Percentiles rank a stretch among this genome's conserved stretches.
These are phyloP conservation scores for Limonius californicus DNA, from an alignment of 1,140 invertebrate species.

Conservation along the genomic window DNA sequence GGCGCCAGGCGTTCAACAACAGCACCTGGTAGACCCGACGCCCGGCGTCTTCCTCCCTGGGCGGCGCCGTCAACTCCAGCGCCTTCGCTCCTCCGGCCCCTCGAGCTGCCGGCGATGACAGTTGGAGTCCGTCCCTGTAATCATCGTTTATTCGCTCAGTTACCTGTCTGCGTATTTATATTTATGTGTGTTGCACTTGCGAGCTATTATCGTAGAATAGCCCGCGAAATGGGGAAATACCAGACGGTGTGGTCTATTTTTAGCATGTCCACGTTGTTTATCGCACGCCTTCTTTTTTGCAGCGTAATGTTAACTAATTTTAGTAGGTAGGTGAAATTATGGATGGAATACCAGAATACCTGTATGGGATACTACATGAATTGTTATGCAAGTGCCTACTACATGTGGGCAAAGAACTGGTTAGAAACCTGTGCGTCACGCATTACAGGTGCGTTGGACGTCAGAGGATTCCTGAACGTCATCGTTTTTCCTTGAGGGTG, in stretches of 20 bases:
- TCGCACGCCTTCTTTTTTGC: not conserved
- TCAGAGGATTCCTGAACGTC: too few relatives aligned
- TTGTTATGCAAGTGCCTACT: too few relatives aligned
- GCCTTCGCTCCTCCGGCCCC: not conserved
- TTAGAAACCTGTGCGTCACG: too few relatives aligned
- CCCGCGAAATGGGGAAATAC: not conserved
- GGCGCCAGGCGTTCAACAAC: constrained; percentile 54
- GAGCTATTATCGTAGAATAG: too few relatives aligned
- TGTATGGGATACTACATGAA: too few relatives aligned
- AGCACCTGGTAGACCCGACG: constrained; percentile 50
- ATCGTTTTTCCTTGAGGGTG: too few relatives aligned
- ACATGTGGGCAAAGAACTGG: too few relatives aligned
- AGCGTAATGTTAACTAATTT: not conserved
- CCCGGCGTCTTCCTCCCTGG: constrained; percentile 18
- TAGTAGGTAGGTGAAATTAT: too few relatives aligned
- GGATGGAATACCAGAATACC: too few relatives aligned
- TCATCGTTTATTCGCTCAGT: not conserved
- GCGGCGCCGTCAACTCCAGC: not conserved
- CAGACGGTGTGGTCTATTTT: not conserved
- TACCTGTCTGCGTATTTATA: not conserved
- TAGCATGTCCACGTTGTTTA: not conserved
- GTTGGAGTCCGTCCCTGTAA: not conserved
- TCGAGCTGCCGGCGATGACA: not conserved
- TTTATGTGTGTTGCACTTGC: not conserved
- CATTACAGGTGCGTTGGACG: too few relatives aligned